phyloP scores from a whole-genome alignment of 1,140 invertebrate genomes.

The Eurosta solidaginis region DNA sequence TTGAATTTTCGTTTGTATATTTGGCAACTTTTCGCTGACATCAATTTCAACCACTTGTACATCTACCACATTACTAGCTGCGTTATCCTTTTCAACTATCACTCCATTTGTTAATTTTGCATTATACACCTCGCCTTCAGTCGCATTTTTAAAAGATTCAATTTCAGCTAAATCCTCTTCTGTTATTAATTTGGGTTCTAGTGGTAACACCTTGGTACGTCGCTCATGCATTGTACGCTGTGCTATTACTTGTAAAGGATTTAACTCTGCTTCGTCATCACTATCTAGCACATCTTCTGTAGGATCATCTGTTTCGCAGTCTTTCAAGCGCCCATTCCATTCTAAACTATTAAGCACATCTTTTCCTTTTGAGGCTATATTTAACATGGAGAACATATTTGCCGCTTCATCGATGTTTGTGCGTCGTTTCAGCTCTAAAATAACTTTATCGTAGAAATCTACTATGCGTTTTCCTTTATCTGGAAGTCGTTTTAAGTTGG shows the following conservation, averaged over 20 bases:
- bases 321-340: conserved; percentile 66
- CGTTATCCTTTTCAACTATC: conserved; percentile 30
- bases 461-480: conserved; percentile 73
- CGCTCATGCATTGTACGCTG: conserved; percentile 66
- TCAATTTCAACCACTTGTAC: conserved; percentile 46
- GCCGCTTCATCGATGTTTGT: conserved; percentile 67
- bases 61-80: conserved; percentile 4
- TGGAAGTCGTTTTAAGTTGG: conserved; percentile 62
- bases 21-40: conserved; percentile 37
- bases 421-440: conserved; percentile 63
- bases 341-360: conserved; percentile 67
- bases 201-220: conserved; percentile 63
- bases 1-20: conserved; percentile 29
- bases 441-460: conserved; percentile 64
- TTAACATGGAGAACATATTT: conserved; percentile 65
- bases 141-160: conserved; percentile 52
- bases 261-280: conserved; percentile 69
- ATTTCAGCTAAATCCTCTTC: conserved; percentile 67
- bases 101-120: neutral
- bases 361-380: conserved; percentile 65
- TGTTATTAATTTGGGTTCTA: conserved; percentile 66
- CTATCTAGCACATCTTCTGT: conserved; percentile 63
- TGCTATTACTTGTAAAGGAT: conserved; percentile 70
- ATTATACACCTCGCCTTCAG: conserved; percentile 36
- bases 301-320: conserved; percentile 41